Base-by-base conservation (phyloP, 2,888 invertebrate genomes). In the Didymodactylos carnosus region DNA sequence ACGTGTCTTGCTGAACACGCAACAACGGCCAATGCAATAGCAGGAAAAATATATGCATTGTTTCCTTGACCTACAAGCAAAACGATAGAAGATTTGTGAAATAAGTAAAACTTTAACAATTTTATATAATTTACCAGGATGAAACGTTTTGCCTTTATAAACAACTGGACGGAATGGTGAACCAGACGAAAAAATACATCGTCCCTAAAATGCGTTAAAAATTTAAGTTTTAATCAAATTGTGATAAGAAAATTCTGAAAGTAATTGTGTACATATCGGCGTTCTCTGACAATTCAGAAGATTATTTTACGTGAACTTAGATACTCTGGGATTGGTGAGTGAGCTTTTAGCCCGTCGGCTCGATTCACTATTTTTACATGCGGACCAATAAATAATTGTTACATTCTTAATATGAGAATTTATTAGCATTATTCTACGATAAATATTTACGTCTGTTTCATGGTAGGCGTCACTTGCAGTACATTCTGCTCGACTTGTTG, bases 401-500 rank as follows among this genome's bases (percentile, higher is more conserved):
- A n/a, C n/a, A n/a, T n/a, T n/a, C n/a, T n/a, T n/a, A n/a, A n/a
- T n/a, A n/a, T n/a, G n/a, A n/a, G 16, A 16, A 69, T 19, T 11
- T 25, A 27, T 2, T 49, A 25, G 25, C 11, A 7, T 8, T 46
- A 46, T n/a, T 23, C 23, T 14, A 8, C 2, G 2, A 43, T 2
- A 19, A 16, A 23, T 13, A 76, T 85, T 84, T 80, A 91, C 92
- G 76, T 91, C 88, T 0, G 95, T 94, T 80, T 89, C 84, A 49
- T 83, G 87, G 84, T 95, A 98, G 7, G 95, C 97, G 79, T 92
- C 88, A 83, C 94, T 92, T n/a, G 98, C 98, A 19, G 98, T 97
- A 82, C 98, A 98, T 85, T 98, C 98, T 0, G 98, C 94, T 86
- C 94, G 94, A 83, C 88, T 88, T 73, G 98, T 99, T 73, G 98